These are phyloP conservation scores for Theodoxus fluviatilis DNA, from an alignment of 2,888 invertebrate species.

Conservation along the genomic window DNA sequence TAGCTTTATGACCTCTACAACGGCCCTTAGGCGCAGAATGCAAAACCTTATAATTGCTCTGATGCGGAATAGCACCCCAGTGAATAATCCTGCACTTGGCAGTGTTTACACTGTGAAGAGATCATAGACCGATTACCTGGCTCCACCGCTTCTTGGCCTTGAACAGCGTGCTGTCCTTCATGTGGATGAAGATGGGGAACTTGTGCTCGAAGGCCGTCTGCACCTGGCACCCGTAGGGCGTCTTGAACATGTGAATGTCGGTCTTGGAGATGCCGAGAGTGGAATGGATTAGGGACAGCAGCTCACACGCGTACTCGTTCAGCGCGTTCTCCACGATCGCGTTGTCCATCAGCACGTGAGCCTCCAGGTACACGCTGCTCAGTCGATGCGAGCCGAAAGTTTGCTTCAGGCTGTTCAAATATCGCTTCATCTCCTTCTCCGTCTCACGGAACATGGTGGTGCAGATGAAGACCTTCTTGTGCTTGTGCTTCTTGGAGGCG, in stretches of 20 bases:
- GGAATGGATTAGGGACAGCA: constrained; percentile 41
- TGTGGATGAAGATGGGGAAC: constrained; percentile 50
- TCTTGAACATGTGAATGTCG: constrained; percentile 38
- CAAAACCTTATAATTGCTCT: too few relatives aligned
- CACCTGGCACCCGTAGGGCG: constrained; percentile 52
- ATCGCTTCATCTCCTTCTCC: constrained; percentile 51
- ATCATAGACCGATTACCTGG: too few relatives aligned
- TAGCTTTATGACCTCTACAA: too few relatives aligned
- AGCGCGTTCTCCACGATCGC: constrained; percentile 41
- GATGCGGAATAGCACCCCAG: too few relatives aligned
- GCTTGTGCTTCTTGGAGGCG: too few relatives aligned
- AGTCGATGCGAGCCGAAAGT: constrained; percentile 39
- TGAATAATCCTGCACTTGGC: too few relatives aligned
- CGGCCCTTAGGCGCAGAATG: too few relatives aligned
- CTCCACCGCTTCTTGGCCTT: constrained; percentile 57
- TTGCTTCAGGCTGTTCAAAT: constrained; percentile 42
- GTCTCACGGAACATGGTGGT: constrained; percentile 58
- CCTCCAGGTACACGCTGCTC: constrained; percentile 42
- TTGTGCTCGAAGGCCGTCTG: constrained; percentile 41
- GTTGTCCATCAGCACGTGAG: constrained; percentile 53
- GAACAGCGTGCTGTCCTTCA: constrained; percentile 46
- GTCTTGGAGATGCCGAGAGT: constrained; percentile 35
- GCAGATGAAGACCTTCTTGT: constrained; percentile 46
- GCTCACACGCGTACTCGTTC: constrained; percentile 47
- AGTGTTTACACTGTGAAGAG: too few relatives aligned